Base-by-base conservation (phyloP, 2,797 vertebrate genomes). In the Clarias pachynema region DNA sequence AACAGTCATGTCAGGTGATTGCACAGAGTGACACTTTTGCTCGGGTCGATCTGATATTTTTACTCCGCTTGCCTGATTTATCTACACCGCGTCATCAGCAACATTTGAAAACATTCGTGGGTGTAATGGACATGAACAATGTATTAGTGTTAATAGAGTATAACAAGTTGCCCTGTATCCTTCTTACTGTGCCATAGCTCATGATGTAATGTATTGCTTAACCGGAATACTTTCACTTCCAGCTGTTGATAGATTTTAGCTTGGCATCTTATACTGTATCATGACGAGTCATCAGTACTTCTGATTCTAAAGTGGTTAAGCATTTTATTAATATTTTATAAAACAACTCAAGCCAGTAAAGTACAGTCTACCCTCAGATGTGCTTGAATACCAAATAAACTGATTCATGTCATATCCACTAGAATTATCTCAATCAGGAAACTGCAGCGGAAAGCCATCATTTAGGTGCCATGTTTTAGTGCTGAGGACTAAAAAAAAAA, bases 391-490 rank as follows among this genome's bases (percentile, higher is more conserved):
- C 31, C 22, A 40, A 37, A 62, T 37, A 62, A 60, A 40, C 10
- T 7, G 15, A 7, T 44, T 63, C 34, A 26, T 8, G 3, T 44
- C 59, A 40, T 3, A 63, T 40, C 24, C 22, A 63, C 34, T 2
- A 26, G 60, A 65, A 49, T 3, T 65, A 49, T 26, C 4, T 12
- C 8, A 29, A 49, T 80, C 1, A 12, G 60, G 14, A 29, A 88
- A 86, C 79, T 56, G 66, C 70, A 83, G 8, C 31, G 88, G 88
- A 82, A 91, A 90, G 83, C 82, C 87, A 68, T 69, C 87, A 88
- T 91, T 92, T 85, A 86, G 49, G 88, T 91, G 87, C 89, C 89
- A 81, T 40, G 31, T 82, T 87, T 84, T 75, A 81, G 84, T 85
- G 78, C 84, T 86, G 65, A 89, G 88, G 88, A 91, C 87, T 88